Evolutionary conservation across 1,140 invertebrate species (phyloP).

Genomic region (Caligus rogercresseyi): DNA sequence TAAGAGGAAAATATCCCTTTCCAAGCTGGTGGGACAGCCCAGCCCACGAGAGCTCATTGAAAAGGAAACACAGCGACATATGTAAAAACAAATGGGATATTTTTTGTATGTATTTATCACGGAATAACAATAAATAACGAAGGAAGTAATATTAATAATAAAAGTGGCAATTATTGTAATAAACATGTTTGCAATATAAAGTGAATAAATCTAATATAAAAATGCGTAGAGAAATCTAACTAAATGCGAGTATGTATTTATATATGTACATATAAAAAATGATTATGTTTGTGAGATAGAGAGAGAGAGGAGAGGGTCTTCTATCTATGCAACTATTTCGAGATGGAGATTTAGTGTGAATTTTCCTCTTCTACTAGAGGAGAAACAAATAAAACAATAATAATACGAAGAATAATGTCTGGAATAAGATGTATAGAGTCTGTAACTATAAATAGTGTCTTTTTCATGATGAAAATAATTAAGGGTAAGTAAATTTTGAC

Average conservation of each 20-base stretch:
- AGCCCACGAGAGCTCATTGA: background rate
- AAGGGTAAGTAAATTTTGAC: too few species aligned
- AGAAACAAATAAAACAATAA: too few species aligned
- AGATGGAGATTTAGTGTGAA: too few species aligned
- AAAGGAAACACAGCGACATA: background rate
- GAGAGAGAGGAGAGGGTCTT: too few species aligned
- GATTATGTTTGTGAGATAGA: background rate
- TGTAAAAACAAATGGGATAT: background rate
- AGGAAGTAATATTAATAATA: background rate
- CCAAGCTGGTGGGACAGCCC: background rate
- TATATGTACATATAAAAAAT: background rate
- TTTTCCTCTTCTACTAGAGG: too few species aligned
- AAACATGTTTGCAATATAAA: too few species aligned
- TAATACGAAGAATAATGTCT: too few species aligned
- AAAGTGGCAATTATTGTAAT: too few species aligned
- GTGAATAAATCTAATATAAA: background rate
- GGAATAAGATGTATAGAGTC: too few species aligned
- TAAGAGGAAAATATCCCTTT: constrained; percentile 11
- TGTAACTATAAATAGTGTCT: too few species aligned
- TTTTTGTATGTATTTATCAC: background rate
- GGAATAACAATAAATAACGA: background rate
- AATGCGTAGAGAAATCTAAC: background rate
- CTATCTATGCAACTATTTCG: too few species aligned
- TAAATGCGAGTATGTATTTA: background rate
- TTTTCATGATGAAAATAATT: too few species aligned